Conservation (phyloP, 2,797 vertebrate species). For the Pseudotriccus pelzelni region DNA sequence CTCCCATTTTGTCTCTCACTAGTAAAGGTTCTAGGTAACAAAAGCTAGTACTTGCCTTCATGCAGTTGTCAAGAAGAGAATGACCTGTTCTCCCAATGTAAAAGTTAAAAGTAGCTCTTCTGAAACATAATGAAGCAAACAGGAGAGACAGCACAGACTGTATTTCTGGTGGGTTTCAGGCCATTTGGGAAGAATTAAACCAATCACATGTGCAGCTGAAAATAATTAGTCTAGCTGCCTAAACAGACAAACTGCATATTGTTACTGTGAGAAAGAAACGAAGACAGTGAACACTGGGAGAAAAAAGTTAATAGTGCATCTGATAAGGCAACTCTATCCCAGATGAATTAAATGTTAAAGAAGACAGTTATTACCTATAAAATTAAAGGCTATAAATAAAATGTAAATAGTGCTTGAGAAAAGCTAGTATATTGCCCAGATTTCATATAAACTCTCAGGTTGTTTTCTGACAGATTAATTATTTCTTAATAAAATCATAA, state of each 20-base stretch:
- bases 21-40: background rate
- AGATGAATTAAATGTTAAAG: background rate
- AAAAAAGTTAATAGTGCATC: background rate
- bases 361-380: slow-evolving; percentile 11
- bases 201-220: background rate
- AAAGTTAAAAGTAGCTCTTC: background rate
- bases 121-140: background rate
- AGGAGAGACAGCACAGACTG: background rate
- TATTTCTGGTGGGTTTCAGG: background rate
- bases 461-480: slow-evolving; percentile 30
- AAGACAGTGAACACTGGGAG: background rate
- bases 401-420: background rate
- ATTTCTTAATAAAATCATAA: slow-evolving; percentile 7
- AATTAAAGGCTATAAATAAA: slow-evolving; percentile 28
- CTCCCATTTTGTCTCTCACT: background rate
- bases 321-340: background rate
- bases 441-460: background rate
- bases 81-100: background rate
- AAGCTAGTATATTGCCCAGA: background rate
- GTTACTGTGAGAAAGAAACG: background rate
- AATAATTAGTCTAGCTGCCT: background rate
- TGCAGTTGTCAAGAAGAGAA: background rate
- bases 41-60: background rate
- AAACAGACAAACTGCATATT: background rate
- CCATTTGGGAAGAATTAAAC: slow-evolving; percentile 16